phyloP scores from a whole-genome alignment of 2,888 invertebrate species.

The Cyaniris semiargus region DNA sequence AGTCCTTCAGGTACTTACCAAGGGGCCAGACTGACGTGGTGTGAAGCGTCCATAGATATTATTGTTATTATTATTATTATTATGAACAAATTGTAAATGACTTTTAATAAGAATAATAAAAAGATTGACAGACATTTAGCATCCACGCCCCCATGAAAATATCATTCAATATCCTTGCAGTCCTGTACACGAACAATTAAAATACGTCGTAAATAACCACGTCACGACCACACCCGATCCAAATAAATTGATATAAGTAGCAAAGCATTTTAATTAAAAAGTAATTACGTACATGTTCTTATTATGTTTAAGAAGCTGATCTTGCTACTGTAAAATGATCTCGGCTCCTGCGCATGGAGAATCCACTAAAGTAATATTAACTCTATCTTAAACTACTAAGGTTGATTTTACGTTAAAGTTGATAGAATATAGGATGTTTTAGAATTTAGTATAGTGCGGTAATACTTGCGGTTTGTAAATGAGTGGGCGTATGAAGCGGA shows the following conservation, averaged over 20 bases:
- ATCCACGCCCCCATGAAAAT: not conserved
- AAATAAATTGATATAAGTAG: conserved; percentile 27
- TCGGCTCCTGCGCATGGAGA: conserved; percentile 42
- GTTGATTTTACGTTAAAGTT: conserved; percentile 10
- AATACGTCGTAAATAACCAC: not conserved
- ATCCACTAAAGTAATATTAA: conserved; percentile 25
- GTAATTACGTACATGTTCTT: conserved; percentile 45
- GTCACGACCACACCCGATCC: conserved; percentile 14
- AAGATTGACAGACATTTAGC: not conserved
- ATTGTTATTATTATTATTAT: too few relatives aligned
- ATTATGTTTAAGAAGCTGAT: conserved; percentile 46
- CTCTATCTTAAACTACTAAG: conserved; percentile 32
- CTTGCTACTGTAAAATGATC: conserved; percentile 57
- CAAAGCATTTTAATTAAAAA: conserved; percentile 34
- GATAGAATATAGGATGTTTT: not conserved
- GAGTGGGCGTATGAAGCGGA: not conserved
- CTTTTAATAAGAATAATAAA: too few relatives aligned
- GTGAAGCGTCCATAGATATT: too few relatives aligned
- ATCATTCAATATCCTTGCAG: not conserved
- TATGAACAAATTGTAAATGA: too few relatives aligned
- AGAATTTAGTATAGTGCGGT: conserved; percentile 29
- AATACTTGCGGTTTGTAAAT: conserved; percentile 39
- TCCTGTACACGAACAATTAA: not conserved
- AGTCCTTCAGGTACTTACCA: too few relatives aligned
- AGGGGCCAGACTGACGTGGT: too few relatives aligned